A percentile compares a stretch with the other conserved stretches of the same genome.
phyloP scores from a whole-genome alignment of 1,140 invertebrate genomes.

The Thaumetopoea pityocampa region DNA sequence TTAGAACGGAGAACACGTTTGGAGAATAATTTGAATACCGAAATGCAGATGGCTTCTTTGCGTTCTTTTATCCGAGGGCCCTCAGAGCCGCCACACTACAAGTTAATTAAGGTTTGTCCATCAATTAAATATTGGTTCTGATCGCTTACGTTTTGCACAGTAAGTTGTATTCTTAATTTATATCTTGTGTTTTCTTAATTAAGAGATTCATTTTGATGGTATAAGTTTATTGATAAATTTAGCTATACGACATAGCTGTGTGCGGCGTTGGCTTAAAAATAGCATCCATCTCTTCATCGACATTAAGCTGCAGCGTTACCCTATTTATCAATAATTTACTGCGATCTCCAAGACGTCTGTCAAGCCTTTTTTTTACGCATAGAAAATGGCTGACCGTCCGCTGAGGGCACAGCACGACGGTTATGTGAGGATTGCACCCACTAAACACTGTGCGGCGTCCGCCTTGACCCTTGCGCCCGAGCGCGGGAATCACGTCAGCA shows the following conservation, averaged over 20 bases:
- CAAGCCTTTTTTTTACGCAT: no score
- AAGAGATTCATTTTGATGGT: conserved; percentile 29
- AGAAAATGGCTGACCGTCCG: no score
- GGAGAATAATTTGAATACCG: conserved; percentile 74
- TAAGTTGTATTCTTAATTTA: conserved; percentile 57
- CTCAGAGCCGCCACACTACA: conserved; percentile 62
- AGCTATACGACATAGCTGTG: background rate
- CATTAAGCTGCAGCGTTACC: no score
- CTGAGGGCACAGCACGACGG: no score
- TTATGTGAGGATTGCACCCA: no score
- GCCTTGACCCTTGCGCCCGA: no score
- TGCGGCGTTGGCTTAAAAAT: background rate
- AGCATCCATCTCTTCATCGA: no score
- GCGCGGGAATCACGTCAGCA: no score
- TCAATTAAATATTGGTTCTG: conserved; percentile 73
- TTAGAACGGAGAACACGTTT: conserved; percentile 66
- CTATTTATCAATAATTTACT: no score
- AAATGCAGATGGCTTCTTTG: conserved; percentile 74
- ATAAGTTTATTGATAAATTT: no score
- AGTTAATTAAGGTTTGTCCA: conserved; percentile 75
- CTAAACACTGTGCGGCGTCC: no score
- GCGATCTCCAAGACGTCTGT: no score
- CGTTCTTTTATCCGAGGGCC: conserved; percentile 62
- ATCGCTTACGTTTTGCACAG: conserved; percentile 66
- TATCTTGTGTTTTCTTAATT: conserved; percentile 50